Conservation (phyloP, 2,888 invertebrate genomes). For the Helleia helle region DNA sequence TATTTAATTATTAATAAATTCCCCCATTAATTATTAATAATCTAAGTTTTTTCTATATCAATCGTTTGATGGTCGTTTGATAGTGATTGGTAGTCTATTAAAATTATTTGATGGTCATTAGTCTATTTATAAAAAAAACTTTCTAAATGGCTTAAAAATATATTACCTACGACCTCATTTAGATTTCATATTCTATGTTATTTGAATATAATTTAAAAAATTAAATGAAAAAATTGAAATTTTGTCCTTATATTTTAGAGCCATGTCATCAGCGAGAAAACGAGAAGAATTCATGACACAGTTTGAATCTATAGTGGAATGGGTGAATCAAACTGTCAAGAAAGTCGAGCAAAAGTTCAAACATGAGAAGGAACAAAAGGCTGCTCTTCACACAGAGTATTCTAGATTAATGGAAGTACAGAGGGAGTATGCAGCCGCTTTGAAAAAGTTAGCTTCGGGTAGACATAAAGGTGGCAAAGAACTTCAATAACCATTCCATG, state of each 20-base stretch:
- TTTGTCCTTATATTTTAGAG: conserved; percentile 61
- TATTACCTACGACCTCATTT: too few species aligned
- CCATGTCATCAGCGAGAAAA: conserved; percentile 85
- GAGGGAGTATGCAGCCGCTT: conserved; percentile 57
- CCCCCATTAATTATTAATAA: too few species aligned
- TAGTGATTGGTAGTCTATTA: too few species aligned
- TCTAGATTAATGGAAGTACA: conserved; percentile 58
- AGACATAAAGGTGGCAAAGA: conserved; percentile 30
- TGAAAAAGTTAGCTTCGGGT: conserved; percentile 53
- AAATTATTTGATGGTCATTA: too few species aligned
- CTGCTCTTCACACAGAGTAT: conserved; percentile 46
- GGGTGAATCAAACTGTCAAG: conserved; percentile 88
- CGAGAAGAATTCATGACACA: conserved; percentile 93
- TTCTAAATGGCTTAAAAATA: too few species aligned
- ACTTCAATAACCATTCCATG: neutral
- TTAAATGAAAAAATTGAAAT: neutral
- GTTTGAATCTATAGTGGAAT: conserved; percentile 91
- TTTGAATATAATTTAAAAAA: neutral
- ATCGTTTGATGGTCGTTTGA: too few species aligned
- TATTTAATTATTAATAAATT: too few species aligned
- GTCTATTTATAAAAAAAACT: too few species aligned
- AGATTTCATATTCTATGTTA: neutral
- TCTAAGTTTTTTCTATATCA: too few species aligned
- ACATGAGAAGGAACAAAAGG: conserved; percentile 49
- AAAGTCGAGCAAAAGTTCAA: conserved; percentile 78